A percentile compares a stretch with the other conserved stretches of the same genome.
These are phyloP conservation scores for Microctenopoma lineatum DNA, from an alignment of 2,797 vertebrate species.

Conservation along the genomic window DNA sequence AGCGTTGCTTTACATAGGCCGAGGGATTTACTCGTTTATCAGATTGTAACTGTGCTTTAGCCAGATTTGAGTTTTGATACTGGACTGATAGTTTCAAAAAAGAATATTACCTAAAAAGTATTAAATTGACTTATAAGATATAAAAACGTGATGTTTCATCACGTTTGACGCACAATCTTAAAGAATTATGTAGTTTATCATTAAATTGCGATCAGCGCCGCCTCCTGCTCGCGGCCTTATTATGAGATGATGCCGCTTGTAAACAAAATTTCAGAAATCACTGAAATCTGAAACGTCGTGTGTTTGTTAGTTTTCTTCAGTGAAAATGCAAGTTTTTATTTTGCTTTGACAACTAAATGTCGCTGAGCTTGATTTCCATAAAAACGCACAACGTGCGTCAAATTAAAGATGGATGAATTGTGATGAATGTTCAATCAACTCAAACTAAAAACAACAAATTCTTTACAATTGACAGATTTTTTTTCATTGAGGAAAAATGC, in stretches of 20 bases:
- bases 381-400: neutral
- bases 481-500: conserved; percentile 55
- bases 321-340: conserved; percentile 13
- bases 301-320: conserved; percentile 17
- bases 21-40: too few relatives aligned
- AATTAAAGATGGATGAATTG: conserved; percentile 8
- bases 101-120: too few relatives aligned
- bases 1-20: too few relatives aligned
- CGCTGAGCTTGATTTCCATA: neutral
- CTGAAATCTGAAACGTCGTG: conserved; percentile 4
- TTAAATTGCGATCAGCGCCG: neutral
- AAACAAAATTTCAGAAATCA: neutral
- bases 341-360: neutral
- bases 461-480: conserved; percentile 29
- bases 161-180: too few relatives aligned
- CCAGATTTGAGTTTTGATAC: too few relatives aligned
- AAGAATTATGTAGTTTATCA: too few relatives aligned
- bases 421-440: conserved; percentile 29
- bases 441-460: conserved; percentile 17
- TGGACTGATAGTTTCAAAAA: too few relatives aligned
- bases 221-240: neutral
- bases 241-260: conserved; percentile 1
- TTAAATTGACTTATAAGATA: too few relatives aligned
- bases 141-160: too few relatives aligned
- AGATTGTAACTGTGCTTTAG: too few relatives aligned